phyloP scores from a whole-genome alignment of 1,140 invertebrate species.

The Lepidurus couesii region DNA sequence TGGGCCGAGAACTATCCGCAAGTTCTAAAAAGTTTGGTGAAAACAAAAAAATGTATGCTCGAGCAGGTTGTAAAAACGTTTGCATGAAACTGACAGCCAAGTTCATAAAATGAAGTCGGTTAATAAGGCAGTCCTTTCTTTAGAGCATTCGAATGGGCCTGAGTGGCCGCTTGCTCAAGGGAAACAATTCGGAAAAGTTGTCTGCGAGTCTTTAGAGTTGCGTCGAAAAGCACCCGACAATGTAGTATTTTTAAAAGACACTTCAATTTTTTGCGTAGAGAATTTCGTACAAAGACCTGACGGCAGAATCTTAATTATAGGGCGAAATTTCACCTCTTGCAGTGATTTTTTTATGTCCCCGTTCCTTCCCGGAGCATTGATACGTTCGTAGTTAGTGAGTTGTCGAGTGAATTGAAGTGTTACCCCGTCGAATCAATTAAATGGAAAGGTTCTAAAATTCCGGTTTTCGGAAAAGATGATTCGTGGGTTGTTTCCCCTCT shows the following conservation, averaged over 20 bases:
- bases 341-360: neutral
- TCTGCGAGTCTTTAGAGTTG: neutral
- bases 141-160: neutral
- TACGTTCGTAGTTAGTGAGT: neutral
- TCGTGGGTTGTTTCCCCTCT: neutral
- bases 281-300: neutral
- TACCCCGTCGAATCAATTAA: neutral
- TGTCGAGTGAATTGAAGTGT: neutral
- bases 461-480: neutral
- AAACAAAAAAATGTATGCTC: neutral
- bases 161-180: neutral
- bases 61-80: neutral
- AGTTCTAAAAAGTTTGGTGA: slow-evolving; percentile 23
- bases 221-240: neutral
- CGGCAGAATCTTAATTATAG: neutral
- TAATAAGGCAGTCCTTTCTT: neutral
- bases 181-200: neutral
- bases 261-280: neutral
- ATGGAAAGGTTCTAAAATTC: neutral
- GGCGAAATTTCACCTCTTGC: neutral
- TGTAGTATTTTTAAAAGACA: neutral
- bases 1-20: neutral
- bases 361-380: neutral
- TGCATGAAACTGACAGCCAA: neutral
- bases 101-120: neutral